phyloP scores from a whole-genome alignment of 2,113 vertebrate species.

The Noctilio leporinus region DNA sequence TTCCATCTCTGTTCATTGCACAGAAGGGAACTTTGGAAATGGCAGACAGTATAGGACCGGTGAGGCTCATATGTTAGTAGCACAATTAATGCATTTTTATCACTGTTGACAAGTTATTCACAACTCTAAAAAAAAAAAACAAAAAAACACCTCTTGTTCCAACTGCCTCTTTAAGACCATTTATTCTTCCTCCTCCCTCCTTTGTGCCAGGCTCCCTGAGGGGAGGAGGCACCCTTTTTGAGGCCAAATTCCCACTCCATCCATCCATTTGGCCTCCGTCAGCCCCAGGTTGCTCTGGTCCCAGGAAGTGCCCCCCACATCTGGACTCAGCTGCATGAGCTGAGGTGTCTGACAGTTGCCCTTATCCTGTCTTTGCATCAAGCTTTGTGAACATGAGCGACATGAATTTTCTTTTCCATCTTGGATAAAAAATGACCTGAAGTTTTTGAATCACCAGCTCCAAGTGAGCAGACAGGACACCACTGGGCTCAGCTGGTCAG shows the following conservation, averaged over 20 bases:
- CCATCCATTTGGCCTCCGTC: background rate
- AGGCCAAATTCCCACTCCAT: accelerated
- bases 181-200: background rate
- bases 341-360: background rate
- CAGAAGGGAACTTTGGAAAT: background rate
- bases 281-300: background rate
- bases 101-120: background rate
- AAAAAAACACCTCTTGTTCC: background rate
- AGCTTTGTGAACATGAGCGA: background rate
- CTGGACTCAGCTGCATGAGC: background rate
- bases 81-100: background rate
- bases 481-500: background rate
- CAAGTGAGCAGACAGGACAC: background rate
- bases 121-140: background rate
- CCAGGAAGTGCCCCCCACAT: background rate
- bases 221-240: background rate
- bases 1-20: background rate
- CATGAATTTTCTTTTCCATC: background rate
- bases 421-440: background rate
- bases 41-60: background rate
- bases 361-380: background rate
- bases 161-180: background rate
- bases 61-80: background rate
- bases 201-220: background rate
- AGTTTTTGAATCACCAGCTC: background rate